Base-by-base conservation (phyloP, 2,888 invertebrate species). In the Drosophila acutilabella region DNA sequence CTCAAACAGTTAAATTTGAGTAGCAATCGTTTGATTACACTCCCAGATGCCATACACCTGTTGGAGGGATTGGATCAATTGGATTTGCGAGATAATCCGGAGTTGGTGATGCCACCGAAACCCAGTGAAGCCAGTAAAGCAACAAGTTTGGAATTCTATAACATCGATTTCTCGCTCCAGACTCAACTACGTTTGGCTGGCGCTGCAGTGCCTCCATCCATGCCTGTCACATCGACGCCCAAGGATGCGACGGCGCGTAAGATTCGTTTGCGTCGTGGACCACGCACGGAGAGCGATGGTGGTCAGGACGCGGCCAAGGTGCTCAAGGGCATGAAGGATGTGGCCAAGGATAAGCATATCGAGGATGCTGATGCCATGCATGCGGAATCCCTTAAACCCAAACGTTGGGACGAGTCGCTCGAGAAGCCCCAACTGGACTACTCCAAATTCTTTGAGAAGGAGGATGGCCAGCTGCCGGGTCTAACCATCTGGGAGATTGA, bases 401-500 rank as follows among this genome's bases (percentile, higher is more conserved):
- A 98, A 92, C 95, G 97, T 64, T 99, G 99, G 99, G 98, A 99
- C 92, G 99, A 99, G 92, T 95, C 96, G 11, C 92, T 99, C 68
- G 98, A 98, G 92, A 98, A 98, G 91, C 99, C 99, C 0, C 97
- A 98, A 44, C 92, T 99, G 60, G 98, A 99, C 93, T 99, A 99
- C 93, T 98, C 98, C 0, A 98, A 99, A 92, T 97, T 99, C 92
- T 99, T 99, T 91, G 99, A 97, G 87, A 97, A 97, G 79, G 98
- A 97, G 83, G 97, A 98, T 0, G 99, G 99, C 0, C 98, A 98
- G 91, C 94, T 96, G 58, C 96, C 98, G 0, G 98, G 99, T 2
- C 90, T 99, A 36, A 96, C 97, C 26, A 96, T 99, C 69, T 99
- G 99, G 99, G 99, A 99, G 93, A 99, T 99, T 71, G 99, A 99